A percentile compares a stretch with the other conserved stretches of the same genome.
phyloP scores from a whole-genome alignment of 1,140 invertebrate species.

The Drosophila setifemur region DNA sequence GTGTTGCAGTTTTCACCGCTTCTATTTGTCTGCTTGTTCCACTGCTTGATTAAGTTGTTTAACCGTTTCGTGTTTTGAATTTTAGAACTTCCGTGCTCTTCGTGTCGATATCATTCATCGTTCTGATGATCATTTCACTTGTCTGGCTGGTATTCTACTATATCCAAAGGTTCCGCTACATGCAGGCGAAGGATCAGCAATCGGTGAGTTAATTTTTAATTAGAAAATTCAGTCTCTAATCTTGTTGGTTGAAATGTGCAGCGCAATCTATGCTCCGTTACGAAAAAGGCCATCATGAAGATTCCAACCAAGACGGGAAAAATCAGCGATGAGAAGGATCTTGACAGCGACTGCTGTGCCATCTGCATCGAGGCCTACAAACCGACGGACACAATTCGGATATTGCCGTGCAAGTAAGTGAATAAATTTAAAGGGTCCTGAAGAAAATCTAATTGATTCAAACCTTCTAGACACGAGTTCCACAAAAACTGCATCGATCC shows the following conservation, averaged over 20 bases:
- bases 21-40: no score
- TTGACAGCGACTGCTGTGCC: conserved; percentile 94
- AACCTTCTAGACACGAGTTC: conserved; percentile 91
- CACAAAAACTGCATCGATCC: conserved; percentile 97
- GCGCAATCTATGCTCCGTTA: conserved; percentile 93
- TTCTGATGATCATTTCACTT: conserved; percentile 95
- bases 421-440: not conserved
- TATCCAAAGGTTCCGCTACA: conserved; percentile 94
- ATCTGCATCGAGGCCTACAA: conserved; percentile 96
- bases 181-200: conserved; percentile 92
- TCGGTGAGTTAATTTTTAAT: conserved; percentile 42
- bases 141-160: conserved; percentile 98
- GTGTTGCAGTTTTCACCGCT: not conserved
- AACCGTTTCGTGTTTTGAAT: not conserved
- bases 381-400: conserved; percentile 90
- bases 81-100: conserved; percentile 92
- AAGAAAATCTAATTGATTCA: not conserved
- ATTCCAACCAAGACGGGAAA: conserved; percentile 94
- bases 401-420: conserved; percentile 93
- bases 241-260: no score
- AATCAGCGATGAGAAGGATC: conserved; percentile 90
- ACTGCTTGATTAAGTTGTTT: not conserved
- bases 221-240: not conserved
- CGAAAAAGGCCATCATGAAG: conserved; percentile 94
- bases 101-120: conserved; percentile 96